Base-by-base conservation (phyloP, 2,797 vertebrate genomes). In the Esox lucius region DNA sequence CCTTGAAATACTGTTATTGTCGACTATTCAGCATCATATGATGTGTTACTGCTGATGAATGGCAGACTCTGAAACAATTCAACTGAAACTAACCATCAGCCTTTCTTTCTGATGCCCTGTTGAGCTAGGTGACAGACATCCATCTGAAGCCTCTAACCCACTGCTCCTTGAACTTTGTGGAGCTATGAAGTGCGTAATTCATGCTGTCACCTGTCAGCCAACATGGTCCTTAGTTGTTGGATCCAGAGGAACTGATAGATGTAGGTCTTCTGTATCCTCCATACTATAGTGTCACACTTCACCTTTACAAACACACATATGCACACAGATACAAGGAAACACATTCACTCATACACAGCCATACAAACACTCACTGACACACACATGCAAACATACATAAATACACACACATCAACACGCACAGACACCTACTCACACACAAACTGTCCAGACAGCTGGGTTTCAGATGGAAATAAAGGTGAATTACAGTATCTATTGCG, bases 391-490 rank as follows among this genome's bases (percentile, higher is more conserved):
- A 31, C 70, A 74, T 64, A 61, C 61, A 72, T 24, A 39, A 11
- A 24, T 26, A 33, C 26, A 33, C 39, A 70, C 68, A 61, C 35
- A 69, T 49, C 42, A 46, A 24, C 48, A 68, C 39, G 67, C 19
- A 68, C 64, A 39, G 17, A 17, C 65, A 15, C 46, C 2, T 19
- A 26, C n/a, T 8, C 56, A 64, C 68, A 46, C 39, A 51, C 42
- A 12, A 9, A n/a, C 24, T 13, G 67, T 62, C 77, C 8, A 62
- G 82, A 79, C 81, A 82, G 79, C 80, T 72, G 76, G 76, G 33
- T 80, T 72, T 68, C 85, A 85, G 65, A 83, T 85, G 78, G 49
- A 80, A 86, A 86, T 84, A 88, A n/a, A 75, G 22, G 81, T 49
- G 80, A 77, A 75, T 35, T 33, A n/a, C n/a, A n/a, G n/a, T n/a